Conservation (phyloP, 2,888 invertebrate genomes). For the Eristalis intricaria region DNA sequence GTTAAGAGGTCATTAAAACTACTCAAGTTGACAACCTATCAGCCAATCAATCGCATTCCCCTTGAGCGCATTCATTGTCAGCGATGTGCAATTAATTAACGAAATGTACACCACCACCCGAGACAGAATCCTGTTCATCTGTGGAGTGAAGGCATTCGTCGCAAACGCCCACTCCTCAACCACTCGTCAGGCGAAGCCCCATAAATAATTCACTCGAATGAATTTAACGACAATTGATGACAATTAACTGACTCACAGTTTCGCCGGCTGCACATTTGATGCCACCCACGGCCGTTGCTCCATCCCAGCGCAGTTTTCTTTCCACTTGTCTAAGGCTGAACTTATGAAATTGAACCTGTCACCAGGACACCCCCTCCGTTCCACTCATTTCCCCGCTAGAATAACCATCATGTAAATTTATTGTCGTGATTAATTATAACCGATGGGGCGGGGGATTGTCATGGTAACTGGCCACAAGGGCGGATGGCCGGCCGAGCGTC, state of each 20-base stretch:
- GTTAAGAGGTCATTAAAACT: neutral
- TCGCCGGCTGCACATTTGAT: neutral
- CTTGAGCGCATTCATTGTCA: neutral
- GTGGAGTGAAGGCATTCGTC: constrained; percentile 17
- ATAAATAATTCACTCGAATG: constrained; percentile 64
- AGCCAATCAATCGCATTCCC: neutral
- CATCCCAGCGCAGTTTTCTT: neutral
- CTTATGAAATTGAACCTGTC: constrained; percentile 45
- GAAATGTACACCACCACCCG: constrained; percentile 24
- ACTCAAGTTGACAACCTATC: neutral
- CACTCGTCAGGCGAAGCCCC: neutral
- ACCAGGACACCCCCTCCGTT: neutral
- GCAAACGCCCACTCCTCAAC: neutral
- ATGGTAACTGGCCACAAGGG: constrained; percentile 37
- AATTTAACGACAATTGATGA: constrained; percentile 69
- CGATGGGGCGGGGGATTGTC: constrained; percentile 45
- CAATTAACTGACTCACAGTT: constrained; percentile 58
- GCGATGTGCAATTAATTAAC: constrained; percentile 54
- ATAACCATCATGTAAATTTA: constrained; percentile 20
- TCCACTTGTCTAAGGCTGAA: constrained; percentile 32
- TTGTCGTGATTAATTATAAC: constrained; percentile 57
- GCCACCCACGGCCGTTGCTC: neutral
- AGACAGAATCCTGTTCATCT: constrained; percentile 33
- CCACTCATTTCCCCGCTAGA: neutral
- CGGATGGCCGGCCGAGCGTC: neutral